Percentiles rank a stretch among this genome's conserved stretches.
Conservation (phyloP, 2,888 invertebrate species). For the Eretmocerus hayati region DNA sequence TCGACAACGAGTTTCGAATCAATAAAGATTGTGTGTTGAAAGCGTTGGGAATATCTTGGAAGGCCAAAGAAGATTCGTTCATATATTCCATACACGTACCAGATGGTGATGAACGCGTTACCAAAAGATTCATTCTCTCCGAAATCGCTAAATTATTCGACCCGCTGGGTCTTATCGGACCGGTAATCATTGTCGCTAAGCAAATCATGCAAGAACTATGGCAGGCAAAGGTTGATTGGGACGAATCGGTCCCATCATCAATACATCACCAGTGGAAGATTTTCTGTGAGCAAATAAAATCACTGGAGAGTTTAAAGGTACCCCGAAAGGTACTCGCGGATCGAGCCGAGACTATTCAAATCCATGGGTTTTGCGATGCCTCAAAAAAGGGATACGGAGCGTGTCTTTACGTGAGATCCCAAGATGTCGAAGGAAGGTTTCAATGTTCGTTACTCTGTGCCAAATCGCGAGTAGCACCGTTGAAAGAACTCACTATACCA, state of each 20-base stretch:
- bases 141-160: conserved; percentile 27
- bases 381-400: conserved; percentile 26
- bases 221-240: conserved; percentile 25
- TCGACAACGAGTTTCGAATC: neutral
- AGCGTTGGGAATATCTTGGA: conserved; percentile 9
- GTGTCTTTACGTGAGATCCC: conserved; percentile 19
- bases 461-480: conserved; percentile 30
- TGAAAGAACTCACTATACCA: conserved; percentile 26
- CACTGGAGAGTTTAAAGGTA: neutral
- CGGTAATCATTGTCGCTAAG: conserved; percentile 24
- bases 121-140: conserved; percentile 17
- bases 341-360: neutral
- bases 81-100: conserved; percentile 15
- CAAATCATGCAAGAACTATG: conserved; percentile 25
- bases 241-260: conserved; percentile 23
- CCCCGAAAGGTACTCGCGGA: neutral
- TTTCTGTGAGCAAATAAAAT: neutral
- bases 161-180: conserved; percentile 25
- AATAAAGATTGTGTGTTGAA: conserved; percentile 11
- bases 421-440: neutral
- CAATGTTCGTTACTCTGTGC: conserved; percentile 23
- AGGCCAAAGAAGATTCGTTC: conserved; percentile 16
- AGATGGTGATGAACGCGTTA: neutral
- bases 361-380: conserved; percentile 27
- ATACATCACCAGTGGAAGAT: neutral